Percentiles rank a stretch among this genome's conserved stretches.
Conservation (phyloP, 2,797 vertebrate species). For the Ficedula albicollis region DNA sequence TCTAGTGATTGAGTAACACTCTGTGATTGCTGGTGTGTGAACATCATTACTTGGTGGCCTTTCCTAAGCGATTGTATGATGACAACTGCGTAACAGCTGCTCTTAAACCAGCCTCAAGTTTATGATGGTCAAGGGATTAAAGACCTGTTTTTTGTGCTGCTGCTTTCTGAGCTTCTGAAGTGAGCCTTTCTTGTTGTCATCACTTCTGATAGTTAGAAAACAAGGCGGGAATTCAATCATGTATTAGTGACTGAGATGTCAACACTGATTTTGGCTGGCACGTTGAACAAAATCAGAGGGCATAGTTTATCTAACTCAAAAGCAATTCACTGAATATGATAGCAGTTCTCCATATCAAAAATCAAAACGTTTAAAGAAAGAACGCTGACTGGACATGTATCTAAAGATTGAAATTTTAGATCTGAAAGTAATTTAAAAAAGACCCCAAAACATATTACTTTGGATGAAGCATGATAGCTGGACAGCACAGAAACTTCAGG, state of each 20-base stretch:
- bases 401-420: background rate
- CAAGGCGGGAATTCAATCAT: background rate
- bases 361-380: background rate
- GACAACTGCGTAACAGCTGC: background rate
- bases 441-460: background rate
- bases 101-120: background rate
- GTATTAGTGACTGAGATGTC: background rate
- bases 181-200: background rate
- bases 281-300: background rate
- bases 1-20: background rate
- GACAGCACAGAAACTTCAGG: background rate
- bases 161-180: slow-evolving; percentile 8
- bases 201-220: background rate
- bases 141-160: background rate
- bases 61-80: background rate
- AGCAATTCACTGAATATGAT: background rate
- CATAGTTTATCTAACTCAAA: background rate
- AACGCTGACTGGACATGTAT: background rate
- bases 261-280: background rate
- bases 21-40: background rate
- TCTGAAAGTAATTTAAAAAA: background rate
- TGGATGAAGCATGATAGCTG: background rate
- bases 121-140: background rate
- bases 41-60: slow-evolving; percentile 6
- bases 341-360: background rate